These are phyloP conservation scores for Pyrgilauda ruficollis DNA, from an alignment of 2,113 vertebrate species.

Conservation along the genomic window DNA sequence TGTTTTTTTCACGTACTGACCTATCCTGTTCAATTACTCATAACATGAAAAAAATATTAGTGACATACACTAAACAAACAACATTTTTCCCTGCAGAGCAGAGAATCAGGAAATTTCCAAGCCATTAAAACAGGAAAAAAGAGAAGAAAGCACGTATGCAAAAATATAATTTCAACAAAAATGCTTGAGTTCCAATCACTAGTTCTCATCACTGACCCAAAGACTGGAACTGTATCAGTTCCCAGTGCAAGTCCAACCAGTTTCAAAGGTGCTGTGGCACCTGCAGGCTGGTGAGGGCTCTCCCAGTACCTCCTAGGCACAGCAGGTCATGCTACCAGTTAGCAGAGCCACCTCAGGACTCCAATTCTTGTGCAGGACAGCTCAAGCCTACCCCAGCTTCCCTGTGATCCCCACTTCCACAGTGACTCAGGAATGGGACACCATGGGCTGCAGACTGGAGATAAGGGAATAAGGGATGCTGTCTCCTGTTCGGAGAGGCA, in stretches of 20 bases:
- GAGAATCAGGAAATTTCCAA: neutral
- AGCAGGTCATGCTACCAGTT: neutral
- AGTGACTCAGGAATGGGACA: neutral
- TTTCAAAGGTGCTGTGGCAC: neutral
- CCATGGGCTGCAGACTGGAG: neutral
- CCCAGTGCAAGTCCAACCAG: neutral
- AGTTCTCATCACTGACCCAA: neutral
- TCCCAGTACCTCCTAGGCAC: neutral
- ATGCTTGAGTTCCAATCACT: neutral
- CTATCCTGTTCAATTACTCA: neutral
- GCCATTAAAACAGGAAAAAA: neutral
- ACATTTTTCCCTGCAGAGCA: neutral
- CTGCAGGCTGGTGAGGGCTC: neutral
- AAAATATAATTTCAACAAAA: neutral
- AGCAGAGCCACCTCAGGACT: neutral
- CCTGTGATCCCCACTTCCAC: fast-evolving
- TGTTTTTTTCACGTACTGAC: neutral
- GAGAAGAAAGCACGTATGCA: neutral
- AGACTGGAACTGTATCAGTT: neutral
- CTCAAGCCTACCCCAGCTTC: neutral
- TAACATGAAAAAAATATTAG: neutral
- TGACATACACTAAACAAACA: neutral
- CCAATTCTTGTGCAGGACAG: fast-evolving
- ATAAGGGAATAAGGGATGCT: neutral
- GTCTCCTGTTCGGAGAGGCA: neutral